Percentiles rank a stretch among this genome's conserved stretches.
Conservation (phyloP, 2,797 vertebrate species). For the Heteromormyrus szaboi region DNA sequence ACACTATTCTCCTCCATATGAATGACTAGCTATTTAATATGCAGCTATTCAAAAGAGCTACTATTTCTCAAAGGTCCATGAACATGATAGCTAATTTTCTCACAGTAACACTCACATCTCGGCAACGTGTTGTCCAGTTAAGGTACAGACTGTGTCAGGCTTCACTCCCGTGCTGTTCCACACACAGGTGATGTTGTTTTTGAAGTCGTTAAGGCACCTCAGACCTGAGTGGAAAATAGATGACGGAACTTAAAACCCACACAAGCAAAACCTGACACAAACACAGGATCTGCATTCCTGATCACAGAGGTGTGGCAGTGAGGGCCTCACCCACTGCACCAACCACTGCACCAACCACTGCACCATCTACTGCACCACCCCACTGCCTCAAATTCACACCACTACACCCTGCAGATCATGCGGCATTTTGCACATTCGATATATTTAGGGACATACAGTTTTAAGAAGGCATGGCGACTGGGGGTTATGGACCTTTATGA, state of each 20-base stretch:
- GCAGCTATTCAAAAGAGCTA: background rate
- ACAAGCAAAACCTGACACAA: background rate
- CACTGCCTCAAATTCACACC: background rate
- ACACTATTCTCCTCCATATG: background rate
- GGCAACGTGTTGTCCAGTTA: accelerated
- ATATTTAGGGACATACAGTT: background rate
- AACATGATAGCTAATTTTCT: background rate
- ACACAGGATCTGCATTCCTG: background rate
- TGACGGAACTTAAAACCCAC: background rate
- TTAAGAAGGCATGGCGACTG: background rate
- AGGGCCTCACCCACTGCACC: background rate
- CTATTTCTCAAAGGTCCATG: background rate
- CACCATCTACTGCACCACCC: background rate
- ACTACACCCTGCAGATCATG: background rate
- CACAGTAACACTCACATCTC: background rate
- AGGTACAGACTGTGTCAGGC: background rate
- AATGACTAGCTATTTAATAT: background rate
- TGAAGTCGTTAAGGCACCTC: background rate
- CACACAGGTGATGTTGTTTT: slow-evolving; percentile 3
- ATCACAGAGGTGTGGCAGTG: background rate
- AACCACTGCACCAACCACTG: background rate
- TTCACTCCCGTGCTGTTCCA: background rate
- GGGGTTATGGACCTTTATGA: background rate
- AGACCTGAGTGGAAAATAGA: slow-evolving; percentile 15
- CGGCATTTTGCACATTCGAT: background rate